Conservation (phyloP, 2,797 vertebrate genomes). For the Mus caroli region DNA sequence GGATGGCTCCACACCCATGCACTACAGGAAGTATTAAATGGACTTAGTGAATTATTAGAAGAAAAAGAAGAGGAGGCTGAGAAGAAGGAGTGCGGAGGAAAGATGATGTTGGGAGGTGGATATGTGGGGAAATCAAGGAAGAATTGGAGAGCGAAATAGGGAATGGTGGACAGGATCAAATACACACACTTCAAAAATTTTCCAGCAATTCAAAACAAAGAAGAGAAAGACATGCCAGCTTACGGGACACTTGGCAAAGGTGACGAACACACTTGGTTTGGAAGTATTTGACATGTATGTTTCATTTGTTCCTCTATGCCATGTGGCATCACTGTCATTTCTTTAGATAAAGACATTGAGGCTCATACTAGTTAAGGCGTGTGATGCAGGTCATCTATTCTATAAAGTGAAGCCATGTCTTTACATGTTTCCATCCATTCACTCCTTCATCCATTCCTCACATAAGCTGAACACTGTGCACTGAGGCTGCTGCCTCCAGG, state of each 20-base stretch:
- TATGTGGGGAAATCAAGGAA: not conserved
- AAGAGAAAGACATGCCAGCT: not conserved
- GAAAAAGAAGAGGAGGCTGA: not conserved
- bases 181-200: not conserved
- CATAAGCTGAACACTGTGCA: not conserved
- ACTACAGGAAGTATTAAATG: not conserved
- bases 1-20: too few species aligned
- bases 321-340: not conserved
- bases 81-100: too few species aligned
- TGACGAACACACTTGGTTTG: not conserved
- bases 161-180: not conserved
- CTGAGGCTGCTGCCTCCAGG: not conserved
- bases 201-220: not conserved
- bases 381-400: not conserved
- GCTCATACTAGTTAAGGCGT: slow-evolving; percentile 26
- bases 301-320: slow-evolving; percentile 35
- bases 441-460: not conserved
- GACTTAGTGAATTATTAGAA: not conserved
- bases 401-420: slow-evolving; percentile 14
- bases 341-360: slow-evolving; percentile 42
- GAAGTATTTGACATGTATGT: not conserved
- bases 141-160: not conserved
- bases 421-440: not conserved
- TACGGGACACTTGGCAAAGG: not conserved
- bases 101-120: not conserved